Base-by-base conservation (phyloP, 2,797 vertebrate genomes). In the Apodemus agrarius region DNA sequence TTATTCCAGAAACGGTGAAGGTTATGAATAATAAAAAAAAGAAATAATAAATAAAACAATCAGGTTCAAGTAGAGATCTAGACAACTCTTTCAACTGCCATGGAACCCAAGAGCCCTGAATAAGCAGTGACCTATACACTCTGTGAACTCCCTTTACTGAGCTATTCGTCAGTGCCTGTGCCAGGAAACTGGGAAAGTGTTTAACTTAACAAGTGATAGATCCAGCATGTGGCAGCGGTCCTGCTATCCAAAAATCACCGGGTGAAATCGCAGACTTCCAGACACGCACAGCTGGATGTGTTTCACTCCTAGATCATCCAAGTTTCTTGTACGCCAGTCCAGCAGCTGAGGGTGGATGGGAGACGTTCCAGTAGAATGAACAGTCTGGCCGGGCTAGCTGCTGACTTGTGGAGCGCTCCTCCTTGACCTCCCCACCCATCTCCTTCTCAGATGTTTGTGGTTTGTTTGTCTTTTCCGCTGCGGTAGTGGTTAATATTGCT, bases 401-500 rank as follows among this genome's bases (percentile, higher is more conserved):
- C 69, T 59, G 74, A 46, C 93, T 82, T 79, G 87, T 81, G 78
- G 61, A 87, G 12, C 29, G 54, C 29, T 65, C 89, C 52, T 86
- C 76, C 57, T 75, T 93, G 57, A 83, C 89, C 43, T 97, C 84
- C 94, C 65, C 52, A 61, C 94, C 94, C 88, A 93, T 81, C 89
- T 90, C 79, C 89, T 2, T 0, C 94, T 98, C 96, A 96, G 97
- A 97, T 97, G 93, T 96, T 94, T 89, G 95, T 94, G 96, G 96
- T 98, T 97, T 97, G 86, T 98, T 97, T 97, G 94, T 97, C 97
- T 97, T 97, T 93, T 89, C 93, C 95, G 83, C 96, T 95, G 84
- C 6, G 63, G 84, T 0, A 0, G 75, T 72, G 89, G 96, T 82
- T 90, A 89, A 85, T 84, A 91, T 86, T 72, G 92, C 65, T 97